Base-by-base conservation (phyloP, 2,113 vertebrate genomes). In the Oncorhynchus mykiss region DNA sequence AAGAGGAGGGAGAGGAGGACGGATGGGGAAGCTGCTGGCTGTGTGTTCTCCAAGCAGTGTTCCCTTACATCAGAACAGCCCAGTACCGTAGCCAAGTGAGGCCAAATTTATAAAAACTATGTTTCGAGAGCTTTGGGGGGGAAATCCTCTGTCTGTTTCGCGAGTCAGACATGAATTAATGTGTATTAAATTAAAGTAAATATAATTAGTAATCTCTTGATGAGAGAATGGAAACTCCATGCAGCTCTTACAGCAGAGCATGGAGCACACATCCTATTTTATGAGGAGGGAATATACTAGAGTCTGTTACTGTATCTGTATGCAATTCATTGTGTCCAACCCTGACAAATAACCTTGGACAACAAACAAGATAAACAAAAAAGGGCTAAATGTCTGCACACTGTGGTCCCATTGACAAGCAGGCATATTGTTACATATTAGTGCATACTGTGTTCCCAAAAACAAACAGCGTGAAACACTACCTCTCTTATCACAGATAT, bases 281-380 rank as follows among this genome's bases (percentile, higher is more conserved):
- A 11, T 3, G 39, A 9, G 39, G 39, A 45, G 4, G 65, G 22
- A 67, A 67, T 27, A 67, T 29, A 67, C 57, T 59, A 60, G 59
- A 77, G 70, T 75, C 20, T 73, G 22, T 74, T 70, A 54, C 62
- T 78, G 79, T 80, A 86, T 79, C 79, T 82, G 80, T 68, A 73
- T 77, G 84, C 51, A 66, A 71, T 73, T 82, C 75, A 68, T 73
- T 77, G 78, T 14, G 39, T 60, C 74, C 85, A 20, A 27, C 79
- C 81, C 73, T 80, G 86, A 85, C 88, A 90, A 54, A 64, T 59
- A 77, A 88, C 57, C 85, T 77, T 25, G 84, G 85, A 74, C 18
- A 74, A 76, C 78, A 79, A 78, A 85, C 64, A 70, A 70, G 45
- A 9, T 13, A 39, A 70, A 51, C 39, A 62, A 39, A 51, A 34